These are phyloP conservation scores for Ianthella basta DNA, from an alignment of 37 sponge, comb jelly and placozoan species.

Conservation along the genomic window DNA sequence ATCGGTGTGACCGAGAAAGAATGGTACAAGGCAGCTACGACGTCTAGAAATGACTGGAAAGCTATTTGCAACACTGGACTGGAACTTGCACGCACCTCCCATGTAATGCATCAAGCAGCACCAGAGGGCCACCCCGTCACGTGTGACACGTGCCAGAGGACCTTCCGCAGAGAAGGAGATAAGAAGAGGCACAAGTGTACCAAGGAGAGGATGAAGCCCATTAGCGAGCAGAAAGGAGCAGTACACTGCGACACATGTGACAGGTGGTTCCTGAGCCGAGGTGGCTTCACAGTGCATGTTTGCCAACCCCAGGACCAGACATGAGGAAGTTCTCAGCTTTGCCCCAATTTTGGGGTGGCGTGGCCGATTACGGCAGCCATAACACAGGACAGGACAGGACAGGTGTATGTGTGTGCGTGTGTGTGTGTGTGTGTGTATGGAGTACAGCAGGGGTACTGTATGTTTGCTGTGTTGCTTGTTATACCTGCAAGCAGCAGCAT, in stretches of 20 bases:
- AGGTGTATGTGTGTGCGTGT: too few species aligned
- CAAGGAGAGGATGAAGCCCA: not conserved
- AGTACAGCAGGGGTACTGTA: too few species aligned
- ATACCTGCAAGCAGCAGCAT: constrained; percentile 90
- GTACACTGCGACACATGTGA: not conserved
- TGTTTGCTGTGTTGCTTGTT: too few species aligned
- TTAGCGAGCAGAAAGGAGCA: constrained; percentile 16
- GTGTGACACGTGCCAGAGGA: not conserved
- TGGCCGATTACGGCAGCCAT: too few species aligned
- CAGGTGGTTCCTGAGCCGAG: constrained; percentile 12
- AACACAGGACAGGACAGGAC: too few species aligned
- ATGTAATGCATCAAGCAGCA: too few species aligned
- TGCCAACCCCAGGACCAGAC: too few species aligned
- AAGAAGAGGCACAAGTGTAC: constrained; percentile 14
- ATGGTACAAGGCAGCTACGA: not conserved
- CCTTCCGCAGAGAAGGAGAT: not conserved
- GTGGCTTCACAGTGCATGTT: not conserved
- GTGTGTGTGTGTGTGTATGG: too few species aligned
- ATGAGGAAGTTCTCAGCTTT: too few species aligned
- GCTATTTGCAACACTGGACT: not conserved
- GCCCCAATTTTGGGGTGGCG: too few species aligned
- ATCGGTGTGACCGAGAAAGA: not conserved
- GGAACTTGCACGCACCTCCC: too few species aligned
- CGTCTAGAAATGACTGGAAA: constrained; percentile 8
- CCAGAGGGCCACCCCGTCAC: not conserved